phyloP scores from a whole-genome alignment of 2,113 vertebrate genomes.

The Sapayoa aenigma region DNA sequence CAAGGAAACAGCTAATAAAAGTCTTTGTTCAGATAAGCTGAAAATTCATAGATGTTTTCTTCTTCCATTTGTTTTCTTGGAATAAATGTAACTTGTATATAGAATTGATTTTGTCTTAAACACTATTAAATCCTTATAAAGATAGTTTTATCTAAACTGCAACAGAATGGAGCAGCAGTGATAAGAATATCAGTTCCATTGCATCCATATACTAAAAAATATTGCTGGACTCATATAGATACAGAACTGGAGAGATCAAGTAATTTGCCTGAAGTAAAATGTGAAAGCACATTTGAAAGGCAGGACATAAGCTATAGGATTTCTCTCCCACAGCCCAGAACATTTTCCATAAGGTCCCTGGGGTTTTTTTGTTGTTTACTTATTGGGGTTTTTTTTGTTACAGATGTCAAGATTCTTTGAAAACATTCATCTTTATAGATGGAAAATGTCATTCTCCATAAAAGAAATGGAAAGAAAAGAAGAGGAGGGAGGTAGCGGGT shows the following conservation, averaged over 20 bases:
- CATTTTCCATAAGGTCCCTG: neutral
- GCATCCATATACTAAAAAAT: neutral
- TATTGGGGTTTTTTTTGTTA: neutral
- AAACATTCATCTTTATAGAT: neutral
- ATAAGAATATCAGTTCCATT: neutral
- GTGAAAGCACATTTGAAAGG: neutral
- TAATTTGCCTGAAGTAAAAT: neutral
- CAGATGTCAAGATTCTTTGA: neutral
- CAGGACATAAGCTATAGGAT: neutral
- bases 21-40: slow-evolving; percentile 18
- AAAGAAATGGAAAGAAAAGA: neutral
- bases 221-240: neutral
- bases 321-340: neutral
- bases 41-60: slow-evolving; percentile 4
- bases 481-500: neutral
- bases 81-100: neutral
- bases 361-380: neutral
- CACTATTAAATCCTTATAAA: neutral
- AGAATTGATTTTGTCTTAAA: neutral
- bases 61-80: neutral
- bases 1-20: slow-evolving; percentile 1
- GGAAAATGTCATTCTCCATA: neutral
- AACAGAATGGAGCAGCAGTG: neutral
- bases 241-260: neutral
- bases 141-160: neutral